Conservation (phyloP, 2,113 vertebrate species). For the Limnothrissa miodon region DNA sequence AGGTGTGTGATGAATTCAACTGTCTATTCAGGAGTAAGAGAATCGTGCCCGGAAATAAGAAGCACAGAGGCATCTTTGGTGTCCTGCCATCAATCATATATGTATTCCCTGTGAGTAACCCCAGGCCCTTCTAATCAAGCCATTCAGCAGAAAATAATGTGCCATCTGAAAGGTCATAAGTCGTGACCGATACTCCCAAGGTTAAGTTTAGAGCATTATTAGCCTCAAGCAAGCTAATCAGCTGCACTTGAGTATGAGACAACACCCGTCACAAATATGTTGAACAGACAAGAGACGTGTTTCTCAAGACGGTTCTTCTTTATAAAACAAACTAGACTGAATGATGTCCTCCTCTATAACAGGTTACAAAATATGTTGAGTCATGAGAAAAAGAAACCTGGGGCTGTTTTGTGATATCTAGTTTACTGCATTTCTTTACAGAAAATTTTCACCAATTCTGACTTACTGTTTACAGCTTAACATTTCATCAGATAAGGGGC, state of each 20-base stretch:
- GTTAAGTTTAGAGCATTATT: neutral
- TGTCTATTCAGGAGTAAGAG: neutral
- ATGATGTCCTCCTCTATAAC: neutral
- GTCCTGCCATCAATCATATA: neutral
- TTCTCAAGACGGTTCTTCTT: neutral
- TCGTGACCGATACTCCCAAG: neutral
- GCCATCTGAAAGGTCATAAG: neutral
- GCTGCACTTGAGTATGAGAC: neutral
- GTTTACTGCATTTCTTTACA: neutral
- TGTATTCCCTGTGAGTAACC: neutral
- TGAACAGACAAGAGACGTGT: neutral
- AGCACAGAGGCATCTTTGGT: neutral
- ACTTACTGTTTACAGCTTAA: neutral
- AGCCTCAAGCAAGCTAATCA: neutral
- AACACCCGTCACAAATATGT: neutral
- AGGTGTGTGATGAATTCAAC: neutral
- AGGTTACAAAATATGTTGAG: neutral
- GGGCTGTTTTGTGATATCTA: neutral
- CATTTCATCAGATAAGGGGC: neutral
- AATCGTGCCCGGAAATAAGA: neutral
- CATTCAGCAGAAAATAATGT: slow-evolving; percentile 9
- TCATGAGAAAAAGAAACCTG: neutral
- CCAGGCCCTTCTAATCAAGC: neutral
- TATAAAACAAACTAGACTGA: neutral
- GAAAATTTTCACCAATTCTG: neutral